Conservation (phyloP, 2,113 vertebrate species). For the Anhinga rufa region DNA sequence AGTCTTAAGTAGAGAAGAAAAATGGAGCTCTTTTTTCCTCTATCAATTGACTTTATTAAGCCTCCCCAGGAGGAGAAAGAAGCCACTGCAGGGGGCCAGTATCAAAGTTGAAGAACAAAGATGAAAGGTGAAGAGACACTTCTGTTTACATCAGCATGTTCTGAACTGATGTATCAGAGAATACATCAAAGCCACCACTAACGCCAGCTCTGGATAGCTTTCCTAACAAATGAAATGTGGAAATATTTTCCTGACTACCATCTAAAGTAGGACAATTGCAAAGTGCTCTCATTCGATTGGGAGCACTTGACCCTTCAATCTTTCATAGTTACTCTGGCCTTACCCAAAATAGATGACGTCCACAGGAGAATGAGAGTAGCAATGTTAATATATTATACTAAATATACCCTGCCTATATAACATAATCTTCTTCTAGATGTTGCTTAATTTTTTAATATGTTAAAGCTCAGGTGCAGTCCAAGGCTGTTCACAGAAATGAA, state of each 20-base stretch:
- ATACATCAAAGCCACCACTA: conserved; percentile 6
- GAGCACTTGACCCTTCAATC: neutral
- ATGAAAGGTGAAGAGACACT: conserved; percentile 23
- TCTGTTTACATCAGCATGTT: conserved; percentile 39
- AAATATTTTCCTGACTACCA: neutral
- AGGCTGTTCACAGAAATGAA: neutral
- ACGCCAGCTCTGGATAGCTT: neutral
- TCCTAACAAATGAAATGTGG: neutral
- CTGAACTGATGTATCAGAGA: neutral
- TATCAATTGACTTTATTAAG: conserved; percentile 5
- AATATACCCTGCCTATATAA: neutral
- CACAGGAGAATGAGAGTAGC: neutral
- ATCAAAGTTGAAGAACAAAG: conserved; percentile 46
- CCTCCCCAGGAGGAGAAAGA: conserved; percentile 20
- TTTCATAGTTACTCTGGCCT: neutral
- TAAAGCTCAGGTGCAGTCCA: neutral
- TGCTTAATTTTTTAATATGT: neutral
- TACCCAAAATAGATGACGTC: neutral
- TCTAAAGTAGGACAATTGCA: neutral
- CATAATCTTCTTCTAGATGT: neutral
- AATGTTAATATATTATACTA: neutral
- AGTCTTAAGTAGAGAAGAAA: neutral
- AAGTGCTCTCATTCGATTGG: neutral
- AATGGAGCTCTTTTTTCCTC: neutral
- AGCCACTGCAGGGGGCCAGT: neutral